Conservation (phyloP, 2,113 vertebrate species). For the Gopherus flavomarginatus region DNA sequence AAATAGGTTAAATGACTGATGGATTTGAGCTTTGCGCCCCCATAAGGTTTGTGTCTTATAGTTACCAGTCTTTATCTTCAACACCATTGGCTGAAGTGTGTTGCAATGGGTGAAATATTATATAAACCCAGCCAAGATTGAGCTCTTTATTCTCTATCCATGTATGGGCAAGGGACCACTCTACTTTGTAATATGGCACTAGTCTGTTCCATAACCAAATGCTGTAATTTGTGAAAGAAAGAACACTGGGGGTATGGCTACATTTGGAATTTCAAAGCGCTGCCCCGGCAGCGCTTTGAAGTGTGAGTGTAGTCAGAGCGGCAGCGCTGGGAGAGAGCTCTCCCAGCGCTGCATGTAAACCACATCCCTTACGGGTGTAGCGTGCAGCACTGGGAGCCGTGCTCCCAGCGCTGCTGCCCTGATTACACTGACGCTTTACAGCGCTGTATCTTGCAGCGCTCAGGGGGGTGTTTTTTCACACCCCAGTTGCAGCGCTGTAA, state of each 20-base stretch:
- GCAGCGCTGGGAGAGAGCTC: no score
- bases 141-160: not conserved
- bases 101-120: not conserved
- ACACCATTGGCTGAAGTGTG: not conserved
- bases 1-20: not conserved
- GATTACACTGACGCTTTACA: no score
- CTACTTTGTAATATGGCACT: not conserved
- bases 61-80: not conserved
- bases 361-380: no score
- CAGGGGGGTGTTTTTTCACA: no score
- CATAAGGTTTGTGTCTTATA: not conserved
- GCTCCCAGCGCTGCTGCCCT: no score
- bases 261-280: no score
- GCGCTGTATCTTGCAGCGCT: no score
- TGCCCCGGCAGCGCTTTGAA: no score
- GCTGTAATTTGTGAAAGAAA: not conserved
- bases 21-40: not conserved
- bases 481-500: no score
- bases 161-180: not conserved
- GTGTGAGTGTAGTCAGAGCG: no score
- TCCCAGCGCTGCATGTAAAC: no score
- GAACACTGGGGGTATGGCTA: not conserved
- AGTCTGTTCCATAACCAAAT: not conserved
- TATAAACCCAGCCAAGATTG: not conserved
- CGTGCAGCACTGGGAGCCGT: no score